Conservation (phyloP, 2,888 invertebrate species). For the Quadriops clusia region DNA sequence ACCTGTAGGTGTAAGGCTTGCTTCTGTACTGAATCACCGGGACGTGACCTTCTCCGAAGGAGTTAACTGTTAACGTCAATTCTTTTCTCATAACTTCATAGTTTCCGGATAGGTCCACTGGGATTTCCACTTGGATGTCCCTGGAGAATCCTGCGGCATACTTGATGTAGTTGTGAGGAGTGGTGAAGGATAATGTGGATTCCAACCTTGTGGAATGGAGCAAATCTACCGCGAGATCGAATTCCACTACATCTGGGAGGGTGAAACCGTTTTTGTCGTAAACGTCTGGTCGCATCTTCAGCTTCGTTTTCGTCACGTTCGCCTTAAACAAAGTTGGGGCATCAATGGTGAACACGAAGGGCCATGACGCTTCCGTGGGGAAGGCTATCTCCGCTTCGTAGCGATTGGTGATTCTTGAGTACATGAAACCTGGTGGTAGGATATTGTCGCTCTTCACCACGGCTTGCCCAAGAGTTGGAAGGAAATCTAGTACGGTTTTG, state of each 20-base stretch:
- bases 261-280: slow-evolving; percentile 22
- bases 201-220: slow-evolving; percentile 45
- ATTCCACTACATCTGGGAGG: slow-evolving; percentile 32
- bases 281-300: slow-evolving; percentile 32
- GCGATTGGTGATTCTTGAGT: slow-evolving; percentile 47
- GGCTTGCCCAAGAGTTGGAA: slow-evolving; percentile 22
- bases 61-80: slow-evolving; percentile 39
- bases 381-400: slow-evolving; percentile 42
- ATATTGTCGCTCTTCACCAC: slow-evolving; percentile 34
- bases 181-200: slow-evolving; percentile 51
- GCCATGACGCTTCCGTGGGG: slow-evolving; percentile 59
- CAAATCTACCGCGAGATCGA: slow-evolving; percentile 39
- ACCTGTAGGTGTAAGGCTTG: slow-evolving; percentile 52
- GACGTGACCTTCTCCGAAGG: slow-evolving; percentile 40
- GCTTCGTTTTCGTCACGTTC: slow-evolving; percentile 39
- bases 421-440: slow-evolving; percentile 42
- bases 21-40: slow-evolving; percentile 47
- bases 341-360: slow-evolving; percentile 51
- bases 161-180: slow-evolving; percentile 45
- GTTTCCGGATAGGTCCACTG: slow-evolving; percentile 39
- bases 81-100: slow-evolving; percentile 39
- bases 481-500: too few species aligned
- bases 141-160: slow-evolving; percentile 50
- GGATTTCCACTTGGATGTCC: slow-evolving; percentile 46
- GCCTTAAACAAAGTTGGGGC: slow-evolving; percentile 45